Conservation (phyloP, 2,888 invertebrate genomes). For the Stenchaetothrips biformis region DNA sequence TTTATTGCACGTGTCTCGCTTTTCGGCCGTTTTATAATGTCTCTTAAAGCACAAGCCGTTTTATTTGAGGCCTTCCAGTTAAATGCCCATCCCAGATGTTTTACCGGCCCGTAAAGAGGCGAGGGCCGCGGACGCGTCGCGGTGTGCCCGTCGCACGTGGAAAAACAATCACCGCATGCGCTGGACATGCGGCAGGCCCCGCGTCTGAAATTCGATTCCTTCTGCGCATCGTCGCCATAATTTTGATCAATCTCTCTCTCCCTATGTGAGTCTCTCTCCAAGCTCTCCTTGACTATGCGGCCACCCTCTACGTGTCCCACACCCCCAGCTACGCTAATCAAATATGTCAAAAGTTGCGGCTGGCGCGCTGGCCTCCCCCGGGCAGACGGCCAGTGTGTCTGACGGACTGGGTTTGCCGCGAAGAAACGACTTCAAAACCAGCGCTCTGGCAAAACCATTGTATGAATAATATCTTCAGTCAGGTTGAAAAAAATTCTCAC, state of each 20-base stretch:
- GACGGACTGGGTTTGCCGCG: neutral
- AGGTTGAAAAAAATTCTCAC: too few species aligned
- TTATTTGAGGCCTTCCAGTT: neutral
- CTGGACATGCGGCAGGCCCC: too few species aligned
- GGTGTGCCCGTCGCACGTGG: too few species aligned
- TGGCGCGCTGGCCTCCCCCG: neutral
- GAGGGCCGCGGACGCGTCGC: neutral
- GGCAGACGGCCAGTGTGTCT: neutral
- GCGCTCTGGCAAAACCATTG: too few species aligned
- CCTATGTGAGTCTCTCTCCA: neutral
- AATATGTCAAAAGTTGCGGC: constrained; percentile 21
- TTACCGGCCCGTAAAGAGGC: constrained; percentile 1
- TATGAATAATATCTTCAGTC: too few species aligned
- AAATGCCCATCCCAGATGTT: constrained; percentile 16
- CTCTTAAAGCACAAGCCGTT: constrained; percentile 20
- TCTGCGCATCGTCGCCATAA: neutral
- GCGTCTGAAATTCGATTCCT: neutral
- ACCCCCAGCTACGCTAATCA: neutral
- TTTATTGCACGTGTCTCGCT: constrained; percentile 24
- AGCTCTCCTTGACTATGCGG: neutral
- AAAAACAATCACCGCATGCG: too few species aligned
- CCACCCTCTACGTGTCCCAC: neutral
- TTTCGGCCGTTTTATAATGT: constrained; percentile 25
- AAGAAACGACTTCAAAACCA: too few species aligned
- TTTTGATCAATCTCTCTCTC: neutral